Percentiles rank a stretch among this genome's conserved stretches.
Evolutionary conservation across 2,888 invertebrate genomes (phyloP).

Genomic region (Napeogenes inachia): DNA sequence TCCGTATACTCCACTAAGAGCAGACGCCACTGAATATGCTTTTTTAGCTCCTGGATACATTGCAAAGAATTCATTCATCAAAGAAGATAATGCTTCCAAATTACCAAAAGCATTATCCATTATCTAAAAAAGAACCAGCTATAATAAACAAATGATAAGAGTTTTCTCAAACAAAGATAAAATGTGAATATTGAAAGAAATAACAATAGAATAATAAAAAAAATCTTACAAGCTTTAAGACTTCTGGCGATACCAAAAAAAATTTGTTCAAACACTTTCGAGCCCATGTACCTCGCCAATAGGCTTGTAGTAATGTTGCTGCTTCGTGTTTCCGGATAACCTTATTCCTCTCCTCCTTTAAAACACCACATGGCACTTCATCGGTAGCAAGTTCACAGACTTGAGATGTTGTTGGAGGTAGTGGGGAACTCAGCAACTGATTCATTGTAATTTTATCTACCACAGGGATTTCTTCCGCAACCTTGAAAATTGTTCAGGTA

Average conservation of each 20-base stretch:
- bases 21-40: constrained; percentile 61
- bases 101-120: constrained; percentile 61
- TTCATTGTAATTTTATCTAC: constrained; percentile 41
- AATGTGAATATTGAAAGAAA: not conserved
- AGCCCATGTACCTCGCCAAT: constrained; percentile 61
- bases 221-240: constrained; percentile 50
- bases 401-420: constrained; percentile 40
- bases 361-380: constrained; percentile 50
- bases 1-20: constrained; percentile 50
- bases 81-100: constrained; percentile 48
- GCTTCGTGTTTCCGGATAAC: constrained; percentile 54
- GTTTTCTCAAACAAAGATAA: not conserved
- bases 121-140: constrained; percentile 41
- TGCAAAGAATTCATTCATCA: constrained; percentile 66
- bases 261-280: constrained; percentile 46
- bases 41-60: constrained; percentile 55
- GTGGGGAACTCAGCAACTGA: constrained; percentile 39
- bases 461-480: constrained; percentile 29
- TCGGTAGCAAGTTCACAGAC: constrained; percentile 58
- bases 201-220: not conserved
- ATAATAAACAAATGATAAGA: not conserved
- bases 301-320: constrained; percentile 55
- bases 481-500: constrained; percentile 15
- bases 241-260: constrained; percentile 43
- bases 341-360: constrained; percentile 56